Percentiles rank a stretch among this genome's conserved stretches.
Evolutionary conservation across 2,888 invertebrate species (phyloP).

Genomic region (Thecophora atra): DNA sequence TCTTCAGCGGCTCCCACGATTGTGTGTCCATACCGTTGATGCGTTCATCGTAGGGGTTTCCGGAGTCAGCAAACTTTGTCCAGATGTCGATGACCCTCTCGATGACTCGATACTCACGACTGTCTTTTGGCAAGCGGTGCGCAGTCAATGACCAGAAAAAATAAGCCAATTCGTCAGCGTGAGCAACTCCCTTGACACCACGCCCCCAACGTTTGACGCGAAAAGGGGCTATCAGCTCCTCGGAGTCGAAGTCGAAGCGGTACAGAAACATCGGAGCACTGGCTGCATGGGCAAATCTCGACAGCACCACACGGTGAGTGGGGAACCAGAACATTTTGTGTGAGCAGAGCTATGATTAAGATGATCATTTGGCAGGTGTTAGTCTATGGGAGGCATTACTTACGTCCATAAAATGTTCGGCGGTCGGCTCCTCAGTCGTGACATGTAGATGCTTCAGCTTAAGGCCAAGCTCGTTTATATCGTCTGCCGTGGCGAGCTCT

Average conservation of each 20-base stretch:
- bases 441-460: constrained; percentile 57
- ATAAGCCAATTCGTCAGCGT: constrained; percentile 62
- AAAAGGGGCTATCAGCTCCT: constrained; percentile 56
- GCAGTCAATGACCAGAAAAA: constrained; percentile 55
- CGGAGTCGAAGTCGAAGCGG: constrained; percentile 63
- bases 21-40: constrained; percentile 55
- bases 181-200: constrained; percentile 59
- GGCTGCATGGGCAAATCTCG: constrained; percentile 55
- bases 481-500: constrained; percentile 52
- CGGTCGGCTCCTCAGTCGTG: constrained; percentile 50
- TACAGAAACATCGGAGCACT: constrained; percentile 60
- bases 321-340: constrained; percentile 53
- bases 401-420: constrained; percentile 59
- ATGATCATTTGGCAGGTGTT: neutral
- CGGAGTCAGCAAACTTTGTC: constrained; percentile 59
- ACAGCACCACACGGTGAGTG: constrained; percentile 55
- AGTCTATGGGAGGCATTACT: constrained; percentile 35
- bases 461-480: constrained; percentile 48
- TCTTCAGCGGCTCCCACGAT: constrained; percentile 57
- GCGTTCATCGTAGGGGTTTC: constrained; percentile 57
- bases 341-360: constrained; percentile 52
- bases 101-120: constrained; percentile 59
- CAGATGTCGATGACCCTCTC: constrained; percentile 59
- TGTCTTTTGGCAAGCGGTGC: constrained; percentile 53
- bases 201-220: constrained; percentile 58